These are phyloP conservation scores for Ormyrus labotus DNA, from an alignment of 2,888 invertebrate genomes.

Conservation along the genomic window DNA sequence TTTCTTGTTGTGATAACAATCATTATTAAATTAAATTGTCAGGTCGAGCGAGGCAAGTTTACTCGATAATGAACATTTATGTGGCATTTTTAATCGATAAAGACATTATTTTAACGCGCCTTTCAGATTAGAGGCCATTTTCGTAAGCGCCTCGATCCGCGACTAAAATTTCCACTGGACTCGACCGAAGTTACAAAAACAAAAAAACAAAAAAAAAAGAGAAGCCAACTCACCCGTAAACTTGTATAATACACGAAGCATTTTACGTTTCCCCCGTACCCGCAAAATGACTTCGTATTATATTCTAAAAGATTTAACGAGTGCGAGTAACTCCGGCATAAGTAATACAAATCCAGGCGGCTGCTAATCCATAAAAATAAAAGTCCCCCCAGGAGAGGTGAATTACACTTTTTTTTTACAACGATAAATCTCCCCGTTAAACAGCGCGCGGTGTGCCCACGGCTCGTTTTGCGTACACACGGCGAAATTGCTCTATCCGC, in stretches of 20 bases:
- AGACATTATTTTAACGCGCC: neutral
- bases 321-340: too few relatives aligned
- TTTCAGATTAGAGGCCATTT: too few relatives aligned
- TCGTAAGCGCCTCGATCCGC: too few relatives aligned
- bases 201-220: too few relatives aligned
- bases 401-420: slow-evolving; percentile 23
- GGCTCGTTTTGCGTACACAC: slow-evolving; percentile 10
- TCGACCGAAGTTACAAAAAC: too few relatives aligned
- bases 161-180: too few relatives aligned
- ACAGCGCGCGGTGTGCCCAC: neutral
- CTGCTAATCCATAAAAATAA: neutral
- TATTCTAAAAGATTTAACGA: neutral
- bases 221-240: too few relatives aligned
- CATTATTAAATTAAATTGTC: slow-evolving; percentile 13
- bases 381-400: slow-evolving; percentile 5
- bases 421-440: slow-evolving; percentile 8
- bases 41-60: neutral
- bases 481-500: slow-evolving; percentile 12
- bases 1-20: slow-evolving; percentile 2
- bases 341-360: neutral
- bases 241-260: too few relatives aligned
- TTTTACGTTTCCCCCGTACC: too few relatives aligned
- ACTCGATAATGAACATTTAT: neutral
- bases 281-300: neutral
- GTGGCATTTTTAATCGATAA: neutral